Evolutionary conservation across 53 echinoderm and acorn worm species (phyloP), one percentile per base, ranked within the genome.

Genomic region (Mesocentrotus franciscanus): DNA sequence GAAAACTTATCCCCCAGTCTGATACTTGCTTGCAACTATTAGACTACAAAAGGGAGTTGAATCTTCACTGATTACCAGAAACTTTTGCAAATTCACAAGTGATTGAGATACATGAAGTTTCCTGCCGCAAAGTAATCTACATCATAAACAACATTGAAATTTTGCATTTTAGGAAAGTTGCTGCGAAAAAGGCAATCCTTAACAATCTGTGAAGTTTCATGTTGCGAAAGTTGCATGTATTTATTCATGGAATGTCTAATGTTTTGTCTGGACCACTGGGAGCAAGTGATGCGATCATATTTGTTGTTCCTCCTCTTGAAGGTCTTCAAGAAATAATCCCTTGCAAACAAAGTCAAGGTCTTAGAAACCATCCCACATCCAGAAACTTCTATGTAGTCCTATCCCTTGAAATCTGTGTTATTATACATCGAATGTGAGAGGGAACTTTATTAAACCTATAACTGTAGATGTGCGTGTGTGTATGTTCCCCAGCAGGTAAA

Each of bases 401-500:
- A 72, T 72, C 30, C 8, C 2, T 32, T 75, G 32, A 75, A 75
- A 32, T 75, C 29, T 32, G 32, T 75, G 75, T 75, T 75, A n/a
- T 75, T 29, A 30, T 75, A 75, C 29, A 29, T 12, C 27, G 32
- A 75, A 75, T 32, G 75, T 75, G 75, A 75, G 74, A 74, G 75
- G 75, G 75, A 75, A 30, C 29, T 10, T 75, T 75, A 32, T 27
- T 75, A 75, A 75, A 75, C 7, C 75, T 29, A 75, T 75, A 0
- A 29, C 29, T 32, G 8, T 26, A 13, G 32, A 29, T 32, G 10
- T 75, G 75, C 32, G 75, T 32, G 32, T 32, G 29, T 75, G n/a
- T 75, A 32, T 75, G 75, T 75, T 29, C 75, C 75, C 75, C 32
- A 75, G 75, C 75, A 75, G 75, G 75, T 75, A 75, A 29, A 30